A percentile compares a stretch with the other conserved stretches of the same genome.
Conservation (phyloP, 2,888 invertebrate species). For the Machimus rusticus region DNA sequence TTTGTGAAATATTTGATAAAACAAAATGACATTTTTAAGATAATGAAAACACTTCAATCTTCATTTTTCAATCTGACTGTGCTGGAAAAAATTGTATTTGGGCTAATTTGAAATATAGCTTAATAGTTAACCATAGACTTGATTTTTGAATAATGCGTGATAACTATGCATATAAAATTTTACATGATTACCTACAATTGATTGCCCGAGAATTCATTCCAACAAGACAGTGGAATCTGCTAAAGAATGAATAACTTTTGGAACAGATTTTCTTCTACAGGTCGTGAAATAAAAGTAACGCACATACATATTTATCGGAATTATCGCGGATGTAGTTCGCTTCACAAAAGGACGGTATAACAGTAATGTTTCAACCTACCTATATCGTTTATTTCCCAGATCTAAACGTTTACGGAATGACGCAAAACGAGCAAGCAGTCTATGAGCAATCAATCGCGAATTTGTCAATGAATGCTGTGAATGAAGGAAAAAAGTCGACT, state of each 20-base stretch:
- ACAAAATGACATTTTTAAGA: too few species aligned
- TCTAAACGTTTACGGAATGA: neutral
- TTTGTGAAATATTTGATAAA: too few species aligned
- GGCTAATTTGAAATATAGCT: too few species aligned
- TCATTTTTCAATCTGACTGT: too few species aligned
- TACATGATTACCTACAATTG: too few species aligned
- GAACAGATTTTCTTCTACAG: neutral
- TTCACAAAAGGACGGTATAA: neutral
- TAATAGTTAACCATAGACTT: too few species aligned
- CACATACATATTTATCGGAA: neutral
- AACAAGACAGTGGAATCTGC: neutral
- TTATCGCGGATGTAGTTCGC: too few species aligned
- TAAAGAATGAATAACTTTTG: neutral
- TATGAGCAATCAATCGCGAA: neutral
- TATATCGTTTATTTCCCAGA: neutral
- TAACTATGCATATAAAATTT: neutral
- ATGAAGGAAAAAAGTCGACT: neutral
- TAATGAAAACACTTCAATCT: too few species aligned
- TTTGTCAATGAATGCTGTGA: neutral
- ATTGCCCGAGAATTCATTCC: neutral
- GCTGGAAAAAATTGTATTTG: too few species aligned
- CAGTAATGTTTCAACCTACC: neutral
- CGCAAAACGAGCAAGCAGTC: neutral
- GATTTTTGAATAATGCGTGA: too few species aligned
- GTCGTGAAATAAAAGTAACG: neutral